Evolutionary conservation across 2,113 vertebrate genomes (phyloP).

Genomic region (Murina feae): DNA sequence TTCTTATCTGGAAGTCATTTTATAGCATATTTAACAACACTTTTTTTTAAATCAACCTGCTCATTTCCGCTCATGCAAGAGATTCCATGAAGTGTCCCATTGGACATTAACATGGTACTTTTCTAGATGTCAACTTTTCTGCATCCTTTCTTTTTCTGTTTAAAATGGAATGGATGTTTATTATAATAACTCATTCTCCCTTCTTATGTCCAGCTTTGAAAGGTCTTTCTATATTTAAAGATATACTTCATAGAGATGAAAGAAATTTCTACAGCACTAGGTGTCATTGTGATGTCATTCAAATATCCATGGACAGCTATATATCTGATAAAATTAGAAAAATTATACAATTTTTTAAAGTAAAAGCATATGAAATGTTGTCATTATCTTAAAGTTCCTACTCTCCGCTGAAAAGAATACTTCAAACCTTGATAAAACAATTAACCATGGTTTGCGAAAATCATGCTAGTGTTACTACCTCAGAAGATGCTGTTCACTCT

Average conservation of each 20-base stretch:
- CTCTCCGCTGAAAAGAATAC: neutral
- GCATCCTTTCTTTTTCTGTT: neutral
- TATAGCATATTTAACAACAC: neutral
- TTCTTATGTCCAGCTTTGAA: neutral
- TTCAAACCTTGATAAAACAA: neutral
- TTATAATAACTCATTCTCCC: neutral
- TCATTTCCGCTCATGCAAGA: neutral
- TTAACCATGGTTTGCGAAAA: neutral
- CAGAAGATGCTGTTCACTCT: neutral
- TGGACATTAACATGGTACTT: neutral
- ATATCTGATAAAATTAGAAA: neutral
- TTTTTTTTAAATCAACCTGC: neutral
- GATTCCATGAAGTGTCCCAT: neutral
- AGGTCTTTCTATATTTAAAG: neutral
- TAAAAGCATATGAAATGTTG: neutral
- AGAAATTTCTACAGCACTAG: slow-evolving; percentile 45
- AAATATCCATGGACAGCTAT: slow-evolving; percentile 1
- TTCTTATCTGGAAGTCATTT: neutral
- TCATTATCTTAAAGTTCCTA: neutral
- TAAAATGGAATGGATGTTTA: neutral
- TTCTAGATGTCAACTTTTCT: neutral
- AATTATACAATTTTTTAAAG: neutral
- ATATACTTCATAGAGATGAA: slow-evolving; percentile 3
- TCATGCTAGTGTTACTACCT: neutral
- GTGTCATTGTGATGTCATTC: slow-evolving; percentile 56